phyloP scores from a whole-genome alignment of 1,140 invertebrate species.

The Capitella teleta region DNA sequence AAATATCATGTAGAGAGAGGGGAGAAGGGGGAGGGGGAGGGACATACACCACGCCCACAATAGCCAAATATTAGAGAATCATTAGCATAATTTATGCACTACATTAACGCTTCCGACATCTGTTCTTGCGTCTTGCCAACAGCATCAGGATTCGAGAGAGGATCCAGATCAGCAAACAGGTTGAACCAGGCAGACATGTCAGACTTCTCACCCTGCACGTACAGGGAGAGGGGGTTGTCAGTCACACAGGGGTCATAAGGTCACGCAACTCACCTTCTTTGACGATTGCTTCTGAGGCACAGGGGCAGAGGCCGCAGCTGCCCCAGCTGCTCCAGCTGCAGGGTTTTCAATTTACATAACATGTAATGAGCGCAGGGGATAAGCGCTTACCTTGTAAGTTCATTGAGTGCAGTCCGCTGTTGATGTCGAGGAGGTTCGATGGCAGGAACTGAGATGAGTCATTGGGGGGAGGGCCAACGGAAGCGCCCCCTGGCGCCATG shows the following conservation, averaged over 20 bases:
- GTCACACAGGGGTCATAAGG: too few species aligned
- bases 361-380: too few species aligned
- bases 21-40: too few species aligned
- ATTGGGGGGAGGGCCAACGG: slow-evolving; percentile 15
- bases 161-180: slow-evolving; percentile 86
- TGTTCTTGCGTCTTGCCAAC: slow-evolving; percentile 44
- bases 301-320: too few species aligned
- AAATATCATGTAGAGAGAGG: too few species aligned
- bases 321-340: too few species aligned
- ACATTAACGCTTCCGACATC: slow-evolving; percentile 24
- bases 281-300: too few species aligned
- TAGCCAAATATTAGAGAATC: too few species aligned
- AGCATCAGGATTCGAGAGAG: slow-evolving; percentile 65
- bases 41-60: too few species aligned
- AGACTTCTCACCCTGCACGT: slow-evolving; percentile 28
- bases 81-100: too few species aligned
- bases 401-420: slow-evolving; percentile 16
- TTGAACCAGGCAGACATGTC: slow-evolving; percentile 66
- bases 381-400: neutral
- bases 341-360: neutral
- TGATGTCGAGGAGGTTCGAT: slow-evolving; percentile 44
- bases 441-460: slow-evolving; percentile 39
- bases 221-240: too few species aligned
- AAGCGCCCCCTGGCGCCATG: slow-evolving; percentile 22
- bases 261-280: too few species aligned